phyloP scores from a whole-genome alignment of 1,140 invertebrate genomes.

The Asobara japonica region DNA sequence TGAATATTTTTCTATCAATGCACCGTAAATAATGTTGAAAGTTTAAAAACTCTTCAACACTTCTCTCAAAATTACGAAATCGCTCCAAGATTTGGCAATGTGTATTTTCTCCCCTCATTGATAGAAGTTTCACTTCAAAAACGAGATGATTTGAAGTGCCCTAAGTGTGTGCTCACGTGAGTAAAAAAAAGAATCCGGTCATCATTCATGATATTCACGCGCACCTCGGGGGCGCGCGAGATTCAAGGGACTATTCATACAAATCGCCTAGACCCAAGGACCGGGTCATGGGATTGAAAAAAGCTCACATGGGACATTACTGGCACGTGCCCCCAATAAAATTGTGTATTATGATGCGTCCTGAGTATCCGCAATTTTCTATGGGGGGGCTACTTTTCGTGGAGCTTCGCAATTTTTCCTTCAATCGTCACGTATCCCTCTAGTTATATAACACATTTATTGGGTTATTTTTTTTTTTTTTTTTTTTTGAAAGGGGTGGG shows the following conservation, averaged over 20 bases:
- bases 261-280: slow-evolving; percentile 7
- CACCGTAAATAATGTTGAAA: no score
- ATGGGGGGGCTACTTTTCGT: background rate
- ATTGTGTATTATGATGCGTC: slow-evolving; percentile 17
- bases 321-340: slow-evolving; percentile 23
- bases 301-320: slow-evolving; percentile 6
- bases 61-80: no score
- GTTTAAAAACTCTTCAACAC: no score
- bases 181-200: no score
- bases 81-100: no score
- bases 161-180: no score
- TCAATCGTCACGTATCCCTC: background rate
- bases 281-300: background rate
- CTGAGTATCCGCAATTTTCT: slow-evolving; percentile 6
- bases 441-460: slow-evolving; percentile 1
- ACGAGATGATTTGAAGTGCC: no score
- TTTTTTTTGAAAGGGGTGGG: no score
- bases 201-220: slow-evolving; percentile 38
- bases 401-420: background rate
- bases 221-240: background rate
- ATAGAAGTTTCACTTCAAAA: no score
- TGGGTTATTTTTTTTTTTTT: background rate
- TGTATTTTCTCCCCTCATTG: background rate
- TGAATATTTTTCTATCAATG: no score
- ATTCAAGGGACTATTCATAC: slow-evolving; percentile 28